These are phyloP conservation scores for Stegostoma tigrinum DNA, from an alignment of 2,113 vertebrate species.

Conservation along the genomic window DNA sequence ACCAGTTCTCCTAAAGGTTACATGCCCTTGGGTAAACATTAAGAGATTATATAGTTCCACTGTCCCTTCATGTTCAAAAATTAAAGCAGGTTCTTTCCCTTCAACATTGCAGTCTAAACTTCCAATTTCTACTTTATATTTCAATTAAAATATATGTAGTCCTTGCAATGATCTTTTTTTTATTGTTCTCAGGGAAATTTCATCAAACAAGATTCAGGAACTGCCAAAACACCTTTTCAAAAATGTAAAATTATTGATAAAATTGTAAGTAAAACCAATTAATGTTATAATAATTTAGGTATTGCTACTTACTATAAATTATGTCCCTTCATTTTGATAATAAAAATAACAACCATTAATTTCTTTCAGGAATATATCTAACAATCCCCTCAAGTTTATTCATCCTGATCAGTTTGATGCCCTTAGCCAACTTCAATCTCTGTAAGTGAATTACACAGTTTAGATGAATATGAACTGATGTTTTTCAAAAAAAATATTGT, in stretches of 20 bases:
- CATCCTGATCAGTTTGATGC: slow-evolving; percentile 56
- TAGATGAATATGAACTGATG: neutral
- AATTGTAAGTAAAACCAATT: slow-evolving; percentile 56
- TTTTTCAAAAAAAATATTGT: neutral
- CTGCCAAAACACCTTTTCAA: slow-evolving; percentile 57
- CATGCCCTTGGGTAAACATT: too few relatives aligned
- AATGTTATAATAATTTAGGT: slow-evolving; percentile 19
- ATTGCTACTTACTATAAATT: neutral
- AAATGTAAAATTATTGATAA: slow-evolving; percentile 60
- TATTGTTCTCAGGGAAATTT: slow-evolving; percentile 54
- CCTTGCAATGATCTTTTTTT: slow-evolving; percentile 28
- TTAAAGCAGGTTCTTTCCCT: too few relatives aligned
- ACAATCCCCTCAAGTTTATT: slow-evolving; percentile 60
- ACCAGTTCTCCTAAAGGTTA: too few relatives aligned
- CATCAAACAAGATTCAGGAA: slow-evolving; percentile 58
- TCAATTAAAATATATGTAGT: too few relatives aligned
- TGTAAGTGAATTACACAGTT: slow-evolving; percentile 56
- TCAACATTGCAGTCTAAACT: too few relatives aligned
- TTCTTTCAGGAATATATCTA: slow-evolving; percentile 65
- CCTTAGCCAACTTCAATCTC: slow-evolving; percentile 63
- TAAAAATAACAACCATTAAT: neutral
- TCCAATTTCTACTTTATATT: too few relatives aligned
- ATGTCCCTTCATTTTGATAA: neutral
- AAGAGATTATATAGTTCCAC: too few relatives aligned
- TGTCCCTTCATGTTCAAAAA: too few relatives aligned